Conservation (phyloP, 2,888 invertebrate genomes). For the Ptychoptera albimana region DNA sequence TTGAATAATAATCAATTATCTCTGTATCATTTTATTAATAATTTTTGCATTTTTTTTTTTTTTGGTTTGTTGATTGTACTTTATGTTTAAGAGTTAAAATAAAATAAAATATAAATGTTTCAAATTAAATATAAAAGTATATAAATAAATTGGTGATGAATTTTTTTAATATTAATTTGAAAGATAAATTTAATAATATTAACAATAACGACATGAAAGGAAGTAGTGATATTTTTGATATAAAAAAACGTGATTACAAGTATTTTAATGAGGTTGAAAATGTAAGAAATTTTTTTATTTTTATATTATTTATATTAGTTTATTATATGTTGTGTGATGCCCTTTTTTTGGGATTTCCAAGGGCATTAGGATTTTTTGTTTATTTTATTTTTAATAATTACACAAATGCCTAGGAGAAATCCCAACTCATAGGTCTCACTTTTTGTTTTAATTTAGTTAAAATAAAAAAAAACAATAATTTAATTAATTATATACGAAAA, state of each 20-base stretch:
- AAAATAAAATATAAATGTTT: too few species aligned
- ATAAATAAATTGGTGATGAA: too few species aligned
- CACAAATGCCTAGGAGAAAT: constrained; percentile 9
- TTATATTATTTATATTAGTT: background rate
- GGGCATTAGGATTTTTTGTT: constrained; percentile 19
- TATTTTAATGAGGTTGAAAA: background rate
- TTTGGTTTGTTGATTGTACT: too few species aligned
- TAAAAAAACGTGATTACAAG: background rate
- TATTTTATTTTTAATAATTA: background rate
- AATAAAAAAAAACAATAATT: background rate
- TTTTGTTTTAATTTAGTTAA: background rate
- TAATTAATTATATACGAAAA: background rate
- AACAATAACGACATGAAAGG: too few species aligned
- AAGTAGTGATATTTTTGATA: background rate
- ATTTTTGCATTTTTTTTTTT: too few species aligned
- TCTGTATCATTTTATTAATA: too few species aligned
- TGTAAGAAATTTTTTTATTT: background rate
- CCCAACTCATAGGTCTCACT: constrained; percentile 5
- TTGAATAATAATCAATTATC: too few species aligned
- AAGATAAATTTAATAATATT: too few species aligned
- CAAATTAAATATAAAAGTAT: too few species aligned
- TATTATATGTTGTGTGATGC: constrained; percentile 16
- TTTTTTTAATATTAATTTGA: too few species aligned
- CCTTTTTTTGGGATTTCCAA: constrained; percentile 21
- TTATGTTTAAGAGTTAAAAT: too few species aligned